Base-by-base conservation (phyloP, 2,797 vertebrate species). In the Rhinatrema bivittatum region DNA sequence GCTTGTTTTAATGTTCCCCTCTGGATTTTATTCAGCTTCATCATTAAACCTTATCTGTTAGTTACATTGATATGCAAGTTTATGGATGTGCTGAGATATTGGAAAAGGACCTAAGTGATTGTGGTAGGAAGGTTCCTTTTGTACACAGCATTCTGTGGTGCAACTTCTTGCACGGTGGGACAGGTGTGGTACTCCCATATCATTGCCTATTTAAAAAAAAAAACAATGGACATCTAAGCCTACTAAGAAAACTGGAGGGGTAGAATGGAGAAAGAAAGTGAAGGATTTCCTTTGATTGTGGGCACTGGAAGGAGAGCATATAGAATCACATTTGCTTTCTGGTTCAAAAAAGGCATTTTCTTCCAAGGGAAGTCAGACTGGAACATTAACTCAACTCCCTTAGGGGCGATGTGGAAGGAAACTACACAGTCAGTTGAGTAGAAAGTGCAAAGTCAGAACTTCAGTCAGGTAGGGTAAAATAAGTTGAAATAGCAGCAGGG, bases 191-290 rank as follows among this genome's bases (percentile, higher is more conserved):
- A n/a, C n/a, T 17, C 33, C 32, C 28, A 37, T 50, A 29, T 30
- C 47, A 34, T 42, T 25, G 32, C 27, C 28, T 50, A 38, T 43
- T 50, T 43, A 42, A 50, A 24, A 30, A 50, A 50, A 43, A 42
- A 50, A 24, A 30, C 50, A 50, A 43, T 39, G 47, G 47, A 50
- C 47, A 43, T 42, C 34, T 39, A 37, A 42, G 29, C 39, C 39
- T 50, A 47, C 43, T 39, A 50, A 32, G 50, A 42, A 50, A 50
- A 50, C 50, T 41, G 50, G n/a, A n/a, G n/a, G n/a, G n/a, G n/a
- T n/a, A n/a, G n/a, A n/a, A n/a, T n/a, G n/a, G n/a, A n/a, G n/a
- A n/a, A n/a, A n/a, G n/a, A n/a, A n/a, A n/a, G n/a, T n/a, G n/a
- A 43, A 38, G 39, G 46, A 33, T 49, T 39, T 49, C 24, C 33